Conservation (phyloP, 2,113 vertebrate species). For the Ameiurus melas region DNA sequence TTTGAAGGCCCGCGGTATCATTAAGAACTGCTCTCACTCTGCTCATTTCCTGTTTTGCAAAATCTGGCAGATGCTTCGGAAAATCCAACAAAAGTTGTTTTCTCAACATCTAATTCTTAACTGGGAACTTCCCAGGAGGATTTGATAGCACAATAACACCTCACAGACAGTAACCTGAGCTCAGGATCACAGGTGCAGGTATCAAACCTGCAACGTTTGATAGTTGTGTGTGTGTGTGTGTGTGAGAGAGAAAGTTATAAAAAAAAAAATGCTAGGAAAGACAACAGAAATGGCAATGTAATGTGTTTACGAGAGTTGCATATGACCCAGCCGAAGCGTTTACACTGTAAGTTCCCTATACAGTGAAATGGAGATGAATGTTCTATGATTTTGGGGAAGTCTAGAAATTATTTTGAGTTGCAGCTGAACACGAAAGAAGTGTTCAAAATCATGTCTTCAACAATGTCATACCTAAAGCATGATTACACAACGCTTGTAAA, state of each 20-base stretch:
- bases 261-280: not conserved
- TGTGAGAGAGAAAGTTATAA: not conserved
- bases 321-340: not conserved
- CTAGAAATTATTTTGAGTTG: not conserved
- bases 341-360: not conserved
- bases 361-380: not conserved
- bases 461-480: no score
- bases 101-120: no score
- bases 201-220: not conserved
- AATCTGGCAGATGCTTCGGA: not conserved
- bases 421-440: not conserved
- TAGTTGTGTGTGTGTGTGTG: not conserved
- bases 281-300: not conserved
- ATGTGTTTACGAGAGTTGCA: not conserved
- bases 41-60: no score
- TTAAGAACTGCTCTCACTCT: no score
- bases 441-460: no score
- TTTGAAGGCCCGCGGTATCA: no score
- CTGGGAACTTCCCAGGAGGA: no score
- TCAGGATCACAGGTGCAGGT: not conserved
- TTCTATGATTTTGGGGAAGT: not conserved
- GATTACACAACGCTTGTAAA: no score
- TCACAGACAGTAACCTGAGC: not conserved
- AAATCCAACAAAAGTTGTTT: not conserved
- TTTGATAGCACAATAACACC: no score